These are phyloP conservation scores for Probosciger aterrimus DNA, from an alignment of 2,113 vertebrate genomes.

Conservation along the genomic window DNA sequence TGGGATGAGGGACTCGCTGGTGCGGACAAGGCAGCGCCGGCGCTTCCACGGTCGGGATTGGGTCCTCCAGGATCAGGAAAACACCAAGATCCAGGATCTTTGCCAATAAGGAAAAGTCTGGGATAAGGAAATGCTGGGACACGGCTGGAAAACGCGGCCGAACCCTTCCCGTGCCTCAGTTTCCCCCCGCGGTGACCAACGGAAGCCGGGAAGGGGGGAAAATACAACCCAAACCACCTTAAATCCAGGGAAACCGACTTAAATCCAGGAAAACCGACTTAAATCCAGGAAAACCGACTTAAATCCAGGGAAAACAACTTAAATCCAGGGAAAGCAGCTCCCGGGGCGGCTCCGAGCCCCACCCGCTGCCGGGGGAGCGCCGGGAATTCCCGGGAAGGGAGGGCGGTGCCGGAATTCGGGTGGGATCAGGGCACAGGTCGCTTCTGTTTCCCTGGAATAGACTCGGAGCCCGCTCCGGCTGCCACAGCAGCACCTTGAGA, in stretches of 20 bases:
- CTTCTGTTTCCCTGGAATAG: fast-evolving
- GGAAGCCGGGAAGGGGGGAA: fast-evolving
- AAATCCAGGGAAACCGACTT: not conserved
- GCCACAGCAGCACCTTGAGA: not conserved
- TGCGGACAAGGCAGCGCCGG: not conserved
- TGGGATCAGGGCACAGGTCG: not conserved
- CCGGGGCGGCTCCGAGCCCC: not conserved
- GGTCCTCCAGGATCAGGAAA: not conserved
- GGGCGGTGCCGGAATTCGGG: not conserved
- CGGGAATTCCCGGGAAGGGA: not conserved
- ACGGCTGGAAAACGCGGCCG: fast-evolving
- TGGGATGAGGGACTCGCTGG: not conserved
- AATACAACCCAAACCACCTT: not conserved
- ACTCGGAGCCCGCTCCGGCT: not conserved
- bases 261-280: too few species aligned
- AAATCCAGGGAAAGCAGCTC: not conserved
- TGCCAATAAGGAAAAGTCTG: not conserved
- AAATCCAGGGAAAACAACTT: not conserved
- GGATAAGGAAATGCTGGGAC: not conserved
- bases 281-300: not conserved
- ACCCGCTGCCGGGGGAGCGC: not conserved
- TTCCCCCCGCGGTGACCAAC: not conserved
- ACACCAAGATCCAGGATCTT: not conserved
- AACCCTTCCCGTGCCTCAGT: not conserved
- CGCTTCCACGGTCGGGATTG: not conserved